Percentiles rank a stretch among this genome's conserved stretches.
Evolutionary conservation across 2,113 vertebrate genomes (phyloP).

Genomic region (Genyomyrus donnyi): DNA sequence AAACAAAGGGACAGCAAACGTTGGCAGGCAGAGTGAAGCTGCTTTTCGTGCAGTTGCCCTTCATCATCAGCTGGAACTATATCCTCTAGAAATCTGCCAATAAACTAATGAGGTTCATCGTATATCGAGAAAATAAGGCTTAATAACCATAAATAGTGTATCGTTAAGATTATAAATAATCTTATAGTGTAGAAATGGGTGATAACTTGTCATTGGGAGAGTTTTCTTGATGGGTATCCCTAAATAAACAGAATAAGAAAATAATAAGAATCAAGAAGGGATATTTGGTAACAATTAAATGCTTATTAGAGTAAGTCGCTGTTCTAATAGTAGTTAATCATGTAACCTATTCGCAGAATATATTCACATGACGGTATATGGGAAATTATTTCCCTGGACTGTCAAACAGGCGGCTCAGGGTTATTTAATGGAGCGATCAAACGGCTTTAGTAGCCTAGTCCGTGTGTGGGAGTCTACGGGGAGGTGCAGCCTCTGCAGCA

Average conservation of each 20-base stretch:
- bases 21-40: background rate
- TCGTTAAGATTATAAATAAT: background rate
- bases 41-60: background rate
- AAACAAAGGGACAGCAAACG: background rate
- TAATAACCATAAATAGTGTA: background rate
- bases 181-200: background rate
- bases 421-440: background rate
- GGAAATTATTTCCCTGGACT: background rate
- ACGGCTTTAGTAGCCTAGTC: background rate
- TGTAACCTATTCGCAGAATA: background rate
- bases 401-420: background rate
- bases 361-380: background rate
- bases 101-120: background rate
- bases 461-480: background rate
- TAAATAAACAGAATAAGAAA: background rate
- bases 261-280: background rate
- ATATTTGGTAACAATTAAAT: background rate
- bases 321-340: background rate
- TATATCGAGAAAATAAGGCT: background rate
- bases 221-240: background rate
- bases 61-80: background rate
- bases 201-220: background rate
- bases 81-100: background rate
- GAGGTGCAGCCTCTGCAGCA: background rate
- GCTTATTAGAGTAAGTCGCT: background rate